Evolutionary conservation across 2,888 invertebrate genomes (phyloP).

Genomic region (Fabriciana adippe): DNA sequence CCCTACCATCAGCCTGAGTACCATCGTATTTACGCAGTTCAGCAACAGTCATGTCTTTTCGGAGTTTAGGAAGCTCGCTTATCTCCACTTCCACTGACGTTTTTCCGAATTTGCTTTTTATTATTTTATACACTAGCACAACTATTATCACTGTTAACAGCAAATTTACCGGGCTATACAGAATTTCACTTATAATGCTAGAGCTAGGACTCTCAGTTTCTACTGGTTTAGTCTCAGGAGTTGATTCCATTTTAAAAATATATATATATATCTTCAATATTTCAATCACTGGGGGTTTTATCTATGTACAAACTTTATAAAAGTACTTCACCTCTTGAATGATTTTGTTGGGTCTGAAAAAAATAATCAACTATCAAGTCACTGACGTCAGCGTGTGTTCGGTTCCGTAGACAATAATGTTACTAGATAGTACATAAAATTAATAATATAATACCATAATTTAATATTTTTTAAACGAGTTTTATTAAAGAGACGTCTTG

Average conservation of each 20-base stretch:
- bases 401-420: slow-evolving; percentile 30
- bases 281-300: slow-evolving; percentile 44
- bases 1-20: slow-evolving; percentile 91
- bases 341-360: slow-evolving; percentile 44
- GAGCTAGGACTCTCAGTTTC: slow-evolving; percentile 48
- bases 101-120: slow-evolving; percentile 71
- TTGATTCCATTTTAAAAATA: slow-evolving; percentile 60
- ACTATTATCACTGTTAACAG: slow-evolving; percentile 84
- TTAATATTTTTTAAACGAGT: neutral
- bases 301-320: slow-evolving; percentile 52
- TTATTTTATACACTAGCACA: slow-evolving; percentile 86
- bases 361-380: slow-evolving; percentile 48
- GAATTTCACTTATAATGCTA: slow-evolving; percentile 76
- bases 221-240: slow-evolving; percentile 57
- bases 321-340: slow-evolving; percentile 38
- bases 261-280: slow-evolving; percentile 35
- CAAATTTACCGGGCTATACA: slow-evolving; percentile 86
- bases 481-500: no score
- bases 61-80: slow-evolving; percentile 87
- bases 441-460: neutral
- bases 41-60: slow-evolving; percentile 93
- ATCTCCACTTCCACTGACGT: slow-evolving; percentile 52
- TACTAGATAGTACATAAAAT: slow-evolving; percentile 15
- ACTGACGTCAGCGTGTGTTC: slow-evolving; percentile 60
- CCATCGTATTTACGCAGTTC: slow-evolving; percentile 95